Evolutionary conservation across 2,113 vertebrate species (phyloP), one percentile per base, ranked within the genome.

Genomic region (Saguinus imperator): DNA sequence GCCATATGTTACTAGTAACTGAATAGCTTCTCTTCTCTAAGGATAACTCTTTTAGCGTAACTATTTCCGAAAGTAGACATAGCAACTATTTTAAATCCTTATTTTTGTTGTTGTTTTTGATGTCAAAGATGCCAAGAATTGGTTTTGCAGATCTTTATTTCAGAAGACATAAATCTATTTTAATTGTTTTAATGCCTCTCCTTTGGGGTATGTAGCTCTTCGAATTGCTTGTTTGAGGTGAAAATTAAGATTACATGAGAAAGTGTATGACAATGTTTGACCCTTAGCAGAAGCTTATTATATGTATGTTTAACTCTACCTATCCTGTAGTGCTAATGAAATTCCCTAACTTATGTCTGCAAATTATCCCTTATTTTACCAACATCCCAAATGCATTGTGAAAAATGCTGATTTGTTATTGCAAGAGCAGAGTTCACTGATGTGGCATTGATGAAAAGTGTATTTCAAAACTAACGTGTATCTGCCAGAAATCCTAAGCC

Each of bases 171-270:
- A 85, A 85, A 86, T 35, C 37, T 18, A 13, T 32, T 61, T 84
- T 75, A 27, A 8, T 43, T 93, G 25, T 87, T 77, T 79, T n/a
- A 80, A 21, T 72, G 7, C 23, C 17, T 92, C 10, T 92, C 1
- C 83, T 86, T 6, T 73, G 18, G 37, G 25, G 18, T 35, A 81
- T 64, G 23, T 77, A 85, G 29, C 8, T 50, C 75, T 87, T 89
- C 29, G 85, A 17, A 89, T 58, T 87, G 29, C 64, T 92, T 61
- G 13, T 52, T 2, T 81, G n/a, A 57, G 27, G 40, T 79, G 8
- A 70, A 92, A 94, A 70, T 61, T 75, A 64, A 94, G 43, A 89
- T 81, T 68, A 92, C 66, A 21, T 76, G 45, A 84, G 48, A 94
- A 85, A 85, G 80, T n/a, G 12, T 45, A 52, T 52, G 64, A 75